phyloP scores from a whole-genome alignment of 2,888 invertebrate genomes.

The Xanthostigma xanthostigma region DNA sequence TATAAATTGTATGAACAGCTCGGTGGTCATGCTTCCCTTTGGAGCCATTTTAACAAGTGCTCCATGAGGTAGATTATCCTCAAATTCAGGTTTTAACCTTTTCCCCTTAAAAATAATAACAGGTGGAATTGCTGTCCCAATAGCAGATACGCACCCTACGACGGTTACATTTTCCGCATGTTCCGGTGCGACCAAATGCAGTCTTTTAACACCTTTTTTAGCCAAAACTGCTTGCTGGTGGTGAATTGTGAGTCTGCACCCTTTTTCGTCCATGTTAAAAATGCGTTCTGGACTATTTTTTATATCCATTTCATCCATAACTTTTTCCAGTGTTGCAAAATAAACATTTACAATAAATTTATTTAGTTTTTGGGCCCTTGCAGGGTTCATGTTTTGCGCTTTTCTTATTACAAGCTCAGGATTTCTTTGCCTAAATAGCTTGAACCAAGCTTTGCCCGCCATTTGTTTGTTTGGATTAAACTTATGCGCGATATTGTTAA shows the following conservation, averaged over 20 bases:
- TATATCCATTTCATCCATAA: constrained; percentile 13
- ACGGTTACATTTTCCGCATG: constrained; percentile 11
- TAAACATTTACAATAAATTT: constrained; percentile 15
- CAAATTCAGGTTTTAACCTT: constrained; percentile 10
- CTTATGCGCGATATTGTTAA: constrained; percentile 2
- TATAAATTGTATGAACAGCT: constrained; percentile 11
- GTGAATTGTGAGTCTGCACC: constrained; percentile 18
- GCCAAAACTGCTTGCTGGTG: constrained; percentile 17
- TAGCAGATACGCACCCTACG: constrained; percentile 8
- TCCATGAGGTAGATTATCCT: constrained; percentile 13
- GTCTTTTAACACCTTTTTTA: constrained; percentile 5
- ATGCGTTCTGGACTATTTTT: constrained; percentile 14
- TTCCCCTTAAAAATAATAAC: constrained; percentile 11
- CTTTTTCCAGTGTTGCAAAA: constrained; percentile 15
- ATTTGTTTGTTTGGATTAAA: constrained; percentile 2
- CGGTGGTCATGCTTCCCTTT: constrained; percentile 15
- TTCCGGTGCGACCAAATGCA: constrained; percentile 9
- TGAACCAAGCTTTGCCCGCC: constrained; percentile 10
- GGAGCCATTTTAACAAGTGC: constrained; percentile 13
- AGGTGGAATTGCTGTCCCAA: constrained; percentile 8
- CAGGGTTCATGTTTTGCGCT: constrained; percentile 17
- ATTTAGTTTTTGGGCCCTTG: constrained; percentile 17
- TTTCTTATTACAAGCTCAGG: constrained; percentile 14
- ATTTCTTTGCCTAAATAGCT: constrained; percentile 11
- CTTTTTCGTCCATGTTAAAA: constrained; percentile 20